Evolutionary conservation across 1,140 invertebrate genomes (phyloP).

Genomic region (Heliothis subflexa): DNA sequence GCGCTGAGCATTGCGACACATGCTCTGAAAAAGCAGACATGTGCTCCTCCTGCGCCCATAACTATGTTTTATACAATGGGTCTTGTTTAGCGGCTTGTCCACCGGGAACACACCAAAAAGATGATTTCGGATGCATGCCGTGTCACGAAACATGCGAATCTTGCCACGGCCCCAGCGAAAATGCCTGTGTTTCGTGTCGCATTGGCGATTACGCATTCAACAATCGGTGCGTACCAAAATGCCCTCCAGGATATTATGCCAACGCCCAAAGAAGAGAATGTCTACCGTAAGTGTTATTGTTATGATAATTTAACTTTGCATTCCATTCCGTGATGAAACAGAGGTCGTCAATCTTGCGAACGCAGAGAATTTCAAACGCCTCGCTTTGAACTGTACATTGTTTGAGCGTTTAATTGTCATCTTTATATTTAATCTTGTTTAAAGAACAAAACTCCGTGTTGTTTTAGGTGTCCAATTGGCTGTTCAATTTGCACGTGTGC

Average conservation of each 20-base stretch:
- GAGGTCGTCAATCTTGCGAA: constrained; percentile 43
- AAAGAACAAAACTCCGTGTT: constrained; percentile 47
- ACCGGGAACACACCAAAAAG: constrained; percentile 91
- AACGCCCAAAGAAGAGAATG: constrained; percentile 92
- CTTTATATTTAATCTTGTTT: constrained; percentile 41
- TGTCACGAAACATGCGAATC: constrained; percentile 94
- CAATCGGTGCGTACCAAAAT: constrained; percentile 88
- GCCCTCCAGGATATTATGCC: constrained; percentile 90
- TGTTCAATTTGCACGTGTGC: constrained; percentile 90
- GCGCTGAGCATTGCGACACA: constrained; percentile 90
- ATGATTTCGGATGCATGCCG: constrained; percentile 90
- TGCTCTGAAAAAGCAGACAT: constrained; percentile 92
- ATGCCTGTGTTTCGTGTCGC: constrained; percentile 92
- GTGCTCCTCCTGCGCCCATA: constrained; percentile 93
- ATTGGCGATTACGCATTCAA: constrained; percentile 89
- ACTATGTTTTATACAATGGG: constrained; percentile 92
- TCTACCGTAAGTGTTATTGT: constrained; percentile 79
- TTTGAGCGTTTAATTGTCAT: constrained; percentile 42
- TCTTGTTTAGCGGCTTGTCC: constrained; percentile 94
- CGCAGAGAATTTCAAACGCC: constrained; percentile 32
- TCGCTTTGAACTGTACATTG: constrained; percentile 34
- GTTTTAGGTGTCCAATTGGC: constrained; percentile 89
- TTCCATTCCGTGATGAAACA: constrained; percentile 43
- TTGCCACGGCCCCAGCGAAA: constrained; percentile 91
- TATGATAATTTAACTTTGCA: constrained; percentile 50